Conservation (phyloP, 2,888 invertebrate genomes). For the Phortica okadai region DNA sequence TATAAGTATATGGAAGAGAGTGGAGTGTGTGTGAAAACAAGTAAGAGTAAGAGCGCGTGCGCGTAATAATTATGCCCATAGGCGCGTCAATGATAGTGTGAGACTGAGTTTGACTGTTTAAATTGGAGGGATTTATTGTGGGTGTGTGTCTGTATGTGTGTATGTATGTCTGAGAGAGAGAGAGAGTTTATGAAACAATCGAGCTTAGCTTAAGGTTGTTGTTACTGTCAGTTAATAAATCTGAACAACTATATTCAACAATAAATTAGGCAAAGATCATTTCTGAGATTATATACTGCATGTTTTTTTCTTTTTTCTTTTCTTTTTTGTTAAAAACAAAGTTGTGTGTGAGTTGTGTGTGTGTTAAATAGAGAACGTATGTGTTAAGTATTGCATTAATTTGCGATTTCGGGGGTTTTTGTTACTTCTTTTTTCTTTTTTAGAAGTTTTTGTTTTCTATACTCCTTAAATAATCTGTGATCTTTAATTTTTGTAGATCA, state of each 20-base stretch:
- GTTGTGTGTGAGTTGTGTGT: too few species aligned
- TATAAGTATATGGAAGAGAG: constrained; percentile 39
- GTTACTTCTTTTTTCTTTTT: not conserved
- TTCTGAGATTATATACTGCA: too few species aligned
- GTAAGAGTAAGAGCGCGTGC: constrained; percentile 29
- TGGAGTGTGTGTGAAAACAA: constrained; percentile 37
- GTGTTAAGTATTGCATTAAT: not conserved
- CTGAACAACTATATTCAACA: too few species aligned
- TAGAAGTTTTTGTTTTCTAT: not conserved
- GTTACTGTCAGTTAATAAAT: too few species aligned
- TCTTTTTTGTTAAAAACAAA: too few species aligned
- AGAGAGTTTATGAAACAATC: constrained; percentile 2
- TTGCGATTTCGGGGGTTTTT: not conserved
- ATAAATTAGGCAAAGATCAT: too few species aligned
- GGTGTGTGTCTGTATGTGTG: not conserved
- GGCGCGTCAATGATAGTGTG: not conserved
- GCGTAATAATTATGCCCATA: too few species aligned
- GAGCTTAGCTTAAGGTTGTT: too few species aligned
- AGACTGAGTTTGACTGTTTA: constrained; percentile 28
- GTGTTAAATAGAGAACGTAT: not conserved
- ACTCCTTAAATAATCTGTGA: not conserved
- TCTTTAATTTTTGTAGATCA: not conserved
- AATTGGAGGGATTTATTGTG: constrained; percentile 30
- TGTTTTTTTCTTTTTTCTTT: too few species aligned
- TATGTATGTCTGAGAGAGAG: constrained; percentile 21